Conservation (phyloP, 2,113 vertebrate genomes). For the Pomatorhinus ruficollis region DNA sequence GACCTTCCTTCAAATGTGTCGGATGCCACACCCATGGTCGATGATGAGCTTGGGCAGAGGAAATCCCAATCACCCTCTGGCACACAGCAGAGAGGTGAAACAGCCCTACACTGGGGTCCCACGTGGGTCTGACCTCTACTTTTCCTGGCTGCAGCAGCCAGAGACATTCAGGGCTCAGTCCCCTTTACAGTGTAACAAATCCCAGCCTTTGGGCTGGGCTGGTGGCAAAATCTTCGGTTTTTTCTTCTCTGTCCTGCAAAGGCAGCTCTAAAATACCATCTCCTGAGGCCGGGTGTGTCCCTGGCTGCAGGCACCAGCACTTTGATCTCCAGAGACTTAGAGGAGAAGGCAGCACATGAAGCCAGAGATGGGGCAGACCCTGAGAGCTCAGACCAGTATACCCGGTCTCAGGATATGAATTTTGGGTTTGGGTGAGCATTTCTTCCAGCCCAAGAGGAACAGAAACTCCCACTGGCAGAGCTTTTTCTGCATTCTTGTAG, state of each 20-base stretch:
- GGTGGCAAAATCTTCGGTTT: not conserved
- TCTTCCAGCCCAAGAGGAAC: not conserved
- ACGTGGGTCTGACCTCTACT: not conserved
- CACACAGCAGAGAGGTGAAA: not conserved
- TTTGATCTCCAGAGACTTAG: not conserved
- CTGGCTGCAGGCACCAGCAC: not conserved
- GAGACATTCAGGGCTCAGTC: not conserved
- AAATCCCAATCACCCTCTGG: not conserved
- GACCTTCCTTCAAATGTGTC: not conserved
- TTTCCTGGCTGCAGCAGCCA: not conserved
- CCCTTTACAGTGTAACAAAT: fast-evolving
- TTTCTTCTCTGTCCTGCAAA: not conserved
- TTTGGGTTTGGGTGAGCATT: not conserved
- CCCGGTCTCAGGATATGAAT: fast-evolving
- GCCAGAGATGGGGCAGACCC: not conserved
- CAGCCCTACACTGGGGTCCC: too few species aligned
- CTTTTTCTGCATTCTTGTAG: not conserved
- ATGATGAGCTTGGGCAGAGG: fast-evolving
- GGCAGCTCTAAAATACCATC: not conserved
- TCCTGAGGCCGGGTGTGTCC: not conserved
- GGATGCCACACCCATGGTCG: fast-evolving
- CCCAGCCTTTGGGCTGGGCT: not conserved
- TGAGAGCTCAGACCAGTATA: not conserved
- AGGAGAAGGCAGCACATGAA: not conserved
- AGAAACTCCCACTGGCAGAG: fast-evolving